Percentiles rank a stretch among this genome's conserved stretches.
phyloP scores from a whole-genome alignment of 2,888 invertebrate genomes.

The Hyalella azteca region DNA sequence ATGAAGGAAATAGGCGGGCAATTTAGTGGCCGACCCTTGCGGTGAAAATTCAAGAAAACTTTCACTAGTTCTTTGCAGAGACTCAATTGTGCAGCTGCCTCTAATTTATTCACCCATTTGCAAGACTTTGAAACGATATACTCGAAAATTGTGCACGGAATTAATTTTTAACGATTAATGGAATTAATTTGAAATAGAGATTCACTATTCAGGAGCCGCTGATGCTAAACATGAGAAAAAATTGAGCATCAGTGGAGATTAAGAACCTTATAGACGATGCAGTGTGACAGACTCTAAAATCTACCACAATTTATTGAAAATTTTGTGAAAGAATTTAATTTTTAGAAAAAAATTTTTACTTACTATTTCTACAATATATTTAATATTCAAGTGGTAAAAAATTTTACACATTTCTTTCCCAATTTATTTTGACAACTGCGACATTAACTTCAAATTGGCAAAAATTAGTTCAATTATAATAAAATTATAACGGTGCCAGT shows the following conservation, averaged over 20 bases:
- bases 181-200: not conserved
- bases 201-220: not conserved
- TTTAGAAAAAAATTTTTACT: too few species aligned
- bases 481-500: too few species aligned
- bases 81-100: conserved; percentile 26
- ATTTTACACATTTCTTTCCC: too few species aligned
- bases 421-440: too few species aligned
- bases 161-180: not conserved
- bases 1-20: conserved; percentile 30
- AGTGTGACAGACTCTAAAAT: not conserved
- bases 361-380: too few species aligned
- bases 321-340: too few species aligned
- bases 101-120: not conserved
- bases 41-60: conserved; percentile 24
- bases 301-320: not conserved
- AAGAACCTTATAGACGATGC: not conserved
- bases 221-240: not conserved
- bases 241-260: not conserved
- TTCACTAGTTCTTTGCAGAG: not conserved
- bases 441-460: too few species aligned
- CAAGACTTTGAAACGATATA: conserved; percentile 14
- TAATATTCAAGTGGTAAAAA: too few species aligned
- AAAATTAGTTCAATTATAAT: too few species aligned
- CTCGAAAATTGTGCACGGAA: not conserved
- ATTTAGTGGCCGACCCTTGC: not conserved